Conservation (phyloP, 2,888 invertebrate genomes). For the Calliopum simillimum region DNA sequence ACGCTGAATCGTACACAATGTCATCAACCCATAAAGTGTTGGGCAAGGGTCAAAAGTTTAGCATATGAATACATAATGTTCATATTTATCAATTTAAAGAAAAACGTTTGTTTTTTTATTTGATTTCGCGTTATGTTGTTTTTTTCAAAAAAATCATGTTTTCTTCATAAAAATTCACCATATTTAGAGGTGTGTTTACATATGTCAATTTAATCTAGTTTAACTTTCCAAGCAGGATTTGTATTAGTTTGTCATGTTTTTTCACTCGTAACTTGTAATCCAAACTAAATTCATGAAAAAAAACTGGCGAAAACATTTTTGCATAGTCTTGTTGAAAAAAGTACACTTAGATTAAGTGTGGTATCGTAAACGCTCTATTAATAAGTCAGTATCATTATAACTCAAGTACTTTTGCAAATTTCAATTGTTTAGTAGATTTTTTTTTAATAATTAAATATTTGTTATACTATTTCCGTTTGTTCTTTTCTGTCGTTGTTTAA, state of each 20-base stretch:
- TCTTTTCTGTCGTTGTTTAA: neutral
- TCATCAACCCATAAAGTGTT: no score
- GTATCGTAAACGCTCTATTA: no score
- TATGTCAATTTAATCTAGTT: neutral
- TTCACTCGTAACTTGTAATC: no score
- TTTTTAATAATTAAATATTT: constrained; percentile 2
- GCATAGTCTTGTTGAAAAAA: no score
- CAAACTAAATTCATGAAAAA: no score
- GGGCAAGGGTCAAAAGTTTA: no score
- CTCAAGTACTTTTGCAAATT: constrained; percentile 4
- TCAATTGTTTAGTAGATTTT: neutral
- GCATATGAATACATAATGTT: no score
- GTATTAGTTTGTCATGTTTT: neutral
- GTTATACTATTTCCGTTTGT: constrained; percentile 3
- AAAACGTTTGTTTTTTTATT: constrained; percentile 3
- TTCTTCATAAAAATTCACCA: neutral
- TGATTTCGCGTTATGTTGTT: neutral
- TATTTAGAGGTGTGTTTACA: neutral
- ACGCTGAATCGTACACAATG: constrained; percentile 48
- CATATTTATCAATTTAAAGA: no score
- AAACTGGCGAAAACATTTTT: no score
- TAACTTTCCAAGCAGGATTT: neutral
- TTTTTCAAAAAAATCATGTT: constrained; percentile 4
- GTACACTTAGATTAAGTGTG: no score
- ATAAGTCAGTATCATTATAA: no score